Conservation (phyloP, 1,140 invertebrate species). For the Solen grandis region DNA sequence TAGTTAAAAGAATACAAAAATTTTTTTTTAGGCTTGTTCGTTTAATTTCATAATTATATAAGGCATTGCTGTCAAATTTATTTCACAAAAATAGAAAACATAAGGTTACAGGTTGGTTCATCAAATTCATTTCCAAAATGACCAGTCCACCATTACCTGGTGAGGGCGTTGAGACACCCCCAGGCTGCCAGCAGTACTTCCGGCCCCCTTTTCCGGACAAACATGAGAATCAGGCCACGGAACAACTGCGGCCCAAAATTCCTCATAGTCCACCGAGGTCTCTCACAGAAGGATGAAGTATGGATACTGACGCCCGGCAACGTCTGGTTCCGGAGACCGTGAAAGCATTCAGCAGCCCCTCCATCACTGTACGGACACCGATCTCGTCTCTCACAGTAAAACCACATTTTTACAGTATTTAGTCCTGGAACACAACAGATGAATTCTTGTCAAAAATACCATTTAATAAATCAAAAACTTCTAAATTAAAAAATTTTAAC, state of each 20-base stretch:
- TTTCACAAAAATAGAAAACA: background rate
- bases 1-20: too few relatives aligned
- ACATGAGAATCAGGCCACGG: conserved; percentile 91
- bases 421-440: too few relatives aligned
- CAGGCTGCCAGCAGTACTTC: conserved; percentile 92
- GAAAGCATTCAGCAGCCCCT: conserved; percentile 87
- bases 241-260: conserved; percentile 93
- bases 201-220: conserved; percentile 90
- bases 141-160: conserved; percentile 84
- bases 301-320: conserved; percentile 88
- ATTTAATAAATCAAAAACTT: too few relatives aligned
- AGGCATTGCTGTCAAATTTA: background rate
- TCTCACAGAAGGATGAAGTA: conserved; percentile 94
- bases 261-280: conserved; percentile 91
- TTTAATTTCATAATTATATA: too few relatives aligned
- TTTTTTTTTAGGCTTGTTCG: too few relatives aligned
- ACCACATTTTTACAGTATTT: conserved; percentile 97
- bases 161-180: conserved; percentile 94
- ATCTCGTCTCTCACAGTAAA: conserved; percentile 89
- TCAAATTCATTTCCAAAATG: background rate
- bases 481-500: too few relatives aligned
- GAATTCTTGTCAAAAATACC: too few relatives aligned
- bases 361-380: conserved; percentile 93
- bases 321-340: conserved; percentile 39
- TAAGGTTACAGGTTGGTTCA: too few relatives aligned